Evolutionary conservation across 2,797 vertebrate species (phyloP), one percentile per base, ranked within the genome.

Genomic region (Tachyglossus aculeatus): DNA sequence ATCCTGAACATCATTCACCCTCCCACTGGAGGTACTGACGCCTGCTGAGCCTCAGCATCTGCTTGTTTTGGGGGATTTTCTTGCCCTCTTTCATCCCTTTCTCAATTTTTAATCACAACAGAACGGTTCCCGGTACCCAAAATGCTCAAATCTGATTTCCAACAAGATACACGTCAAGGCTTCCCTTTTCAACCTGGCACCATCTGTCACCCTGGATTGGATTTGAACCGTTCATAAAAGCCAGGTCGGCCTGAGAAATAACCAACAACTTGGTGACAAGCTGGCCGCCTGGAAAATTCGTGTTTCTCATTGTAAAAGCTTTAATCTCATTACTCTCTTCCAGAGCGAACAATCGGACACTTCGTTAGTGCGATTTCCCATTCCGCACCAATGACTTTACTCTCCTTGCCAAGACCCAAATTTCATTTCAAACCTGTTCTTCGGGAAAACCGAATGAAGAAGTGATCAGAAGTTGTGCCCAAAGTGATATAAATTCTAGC

Each of bases 391-490:
- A 56, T 62, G 9, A 44, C 16, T 64, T 60, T 67, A 8, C 8
- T 37, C 27, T 71, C 27, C 41, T 19, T 15, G 25, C 31, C 29
- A 40, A n/a, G n/a, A n/a, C n/a, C n/a, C n/a, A n/a, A n/a, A n/a
- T 33, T 60, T 68, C 67, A 19, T 41, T 4, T 29, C 21, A 51
- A 16, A 44, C 37, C 75, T 38, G 64, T 37, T 67, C 55, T 72
- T 76, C 21, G 69, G n/a, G 36, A 65, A 68, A 48, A 57, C 27
- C 55, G 74, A 29, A 9, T 67, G 10, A 9, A 68, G 66, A 71
- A 43, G 40, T 48, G 36, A 74, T 6, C n/a, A 61, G 45, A 38
- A 32, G 33, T 54, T 22, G 31, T 27, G 55, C 38, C 5, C 24
- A 62, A 50, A 67, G n/a, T n/a, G n/a, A n/a, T n/a, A 45, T 55